A percentile compares a stretch with the other conserved stretches of the same genome.
Evolutionary conservation across 2,113 vertebrate genomes (phyloP).

Genomic region (Salvelinus sp.): DNA sequence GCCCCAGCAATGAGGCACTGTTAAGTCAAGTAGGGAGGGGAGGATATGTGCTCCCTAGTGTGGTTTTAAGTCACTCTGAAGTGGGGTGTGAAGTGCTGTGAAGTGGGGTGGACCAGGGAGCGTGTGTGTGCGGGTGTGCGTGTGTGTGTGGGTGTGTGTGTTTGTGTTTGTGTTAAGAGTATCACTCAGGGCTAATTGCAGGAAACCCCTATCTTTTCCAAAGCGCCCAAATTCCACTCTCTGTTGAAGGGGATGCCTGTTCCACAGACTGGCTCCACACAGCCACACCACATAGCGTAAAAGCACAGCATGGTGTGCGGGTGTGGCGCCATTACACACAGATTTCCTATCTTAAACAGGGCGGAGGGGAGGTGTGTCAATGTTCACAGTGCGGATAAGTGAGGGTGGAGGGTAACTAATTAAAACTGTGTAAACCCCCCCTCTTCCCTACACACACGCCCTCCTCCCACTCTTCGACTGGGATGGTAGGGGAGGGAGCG

Average conservation of each 20-base stretch:
- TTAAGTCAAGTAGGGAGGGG: background rate
- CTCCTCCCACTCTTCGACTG: background rate
- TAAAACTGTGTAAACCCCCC: too few relatives aligned
- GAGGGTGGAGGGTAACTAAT: too few relatives aligned
- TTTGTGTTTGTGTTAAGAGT: background rate
- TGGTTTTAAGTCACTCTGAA: background rate
- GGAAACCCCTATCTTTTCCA: conserved; percentile 14
- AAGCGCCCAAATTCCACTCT: conserved; percentile 3
- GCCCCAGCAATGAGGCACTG: background rate
- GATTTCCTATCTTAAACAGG: background rate
- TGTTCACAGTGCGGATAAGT: background rate
- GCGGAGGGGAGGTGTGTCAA: background rate
- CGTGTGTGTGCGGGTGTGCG: background rate
- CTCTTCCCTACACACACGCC: background rate
- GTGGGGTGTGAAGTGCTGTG: background rate
- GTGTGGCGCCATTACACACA: background rate
- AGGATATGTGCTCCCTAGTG: background rate
- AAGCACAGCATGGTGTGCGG: background rate
- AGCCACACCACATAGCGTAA: conserved; percentile 1
- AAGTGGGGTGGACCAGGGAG: background rate
- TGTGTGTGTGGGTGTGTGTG: background rate
- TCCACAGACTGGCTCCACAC: conserved; percentile 3
- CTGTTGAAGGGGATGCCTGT: conserved; percentile 13
- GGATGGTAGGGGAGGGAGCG: background rate
- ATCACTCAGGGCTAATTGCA: conserved; percentile 24